phyloP scores from a whole-genome alignment of 2,113 vertebrate species.

The Corythoichthys haematopterus region DNA sequence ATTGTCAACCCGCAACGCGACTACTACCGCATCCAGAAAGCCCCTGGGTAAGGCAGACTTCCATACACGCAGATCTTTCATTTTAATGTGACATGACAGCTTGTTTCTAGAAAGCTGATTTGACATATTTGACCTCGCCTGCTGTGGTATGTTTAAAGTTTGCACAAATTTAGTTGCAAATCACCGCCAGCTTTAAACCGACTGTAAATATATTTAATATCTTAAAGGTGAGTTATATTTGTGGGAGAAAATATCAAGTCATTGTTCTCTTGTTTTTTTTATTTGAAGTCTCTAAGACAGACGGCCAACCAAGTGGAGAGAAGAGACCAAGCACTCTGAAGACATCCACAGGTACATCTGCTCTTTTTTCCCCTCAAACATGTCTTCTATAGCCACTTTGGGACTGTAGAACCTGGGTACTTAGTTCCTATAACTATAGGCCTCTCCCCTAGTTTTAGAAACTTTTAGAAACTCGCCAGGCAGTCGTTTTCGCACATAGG shows the following conservation, averaged over 20 bases:
- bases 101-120: slow-evolving; percentile 7
- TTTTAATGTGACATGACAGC: background rate
- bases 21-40: slow-evolving; percentile 62
- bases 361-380: background rate
- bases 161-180: background rate
- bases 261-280: background rate
- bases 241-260: background rate
- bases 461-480: too few species aligned
- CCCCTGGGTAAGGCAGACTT: slow-evolving; percentile 67
- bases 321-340: slow-evolving; percentile 76
- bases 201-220: background rate
- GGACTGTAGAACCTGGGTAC: too few species aligned
- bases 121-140: slow-evolving; percentile 1
- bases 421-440: too few species aligned
- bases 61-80: background rate
- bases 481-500: too few species aligned
- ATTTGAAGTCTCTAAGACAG: slow-evolving; percentile 80
- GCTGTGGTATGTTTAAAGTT: background rate
- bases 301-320: slow-evolving; percentile 75
- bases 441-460: too few species aligned
- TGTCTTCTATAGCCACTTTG: background rate
- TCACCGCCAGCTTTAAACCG: background rate
- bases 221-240: too few species aligned
- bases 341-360: slow-evolving; percentile 77
- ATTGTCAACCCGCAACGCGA: slow-evolving; percentile 23